Percentiles rank a stretch among this genome's conserved stretches.
phyloP scores from a whole-genome alignment of 2,113 vertebrate species.

The Pipra filicauda region DNA sequence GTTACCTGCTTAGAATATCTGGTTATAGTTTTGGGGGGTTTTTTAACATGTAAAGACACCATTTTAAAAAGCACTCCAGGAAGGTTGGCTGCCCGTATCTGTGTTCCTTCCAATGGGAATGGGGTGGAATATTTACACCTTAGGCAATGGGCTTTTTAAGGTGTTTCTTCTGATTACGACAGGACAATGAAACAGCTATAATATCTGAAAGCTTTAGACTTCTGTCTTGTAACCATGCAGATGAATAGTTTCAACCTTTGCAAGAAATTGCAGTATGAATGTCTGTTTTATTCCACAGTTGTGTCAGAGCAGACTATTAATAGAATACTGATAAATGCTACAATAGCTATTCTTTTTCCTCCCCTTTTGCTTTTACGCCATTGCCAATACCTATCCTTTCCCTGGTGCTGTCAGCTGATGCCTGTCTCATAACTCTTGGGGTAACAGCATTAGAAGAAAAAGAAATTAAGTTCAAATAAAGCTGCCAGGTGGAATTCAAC shows the following conservation, averaged over 20 bases:
- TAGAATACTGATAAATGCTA: slow-evolving; percentile 68
- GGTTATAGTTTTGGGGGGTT: background rate
- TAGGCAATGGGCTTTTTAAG: background rate
- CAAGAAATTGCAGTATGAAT: slow-evolving; percentile 47
- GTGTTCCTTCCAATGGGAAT: background rate
- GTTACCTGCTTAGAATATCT: background rate
- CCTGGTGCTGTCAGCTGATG: slow-evolving; percentile 49
- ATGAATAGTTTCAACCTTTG: slow-evolving; percentile 58
- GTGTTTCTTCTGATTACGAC: background rate
- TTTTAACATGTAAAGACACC: background rate
- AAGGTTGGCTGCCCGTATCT: background rate
- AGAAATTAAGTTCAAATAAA: slow-evolving; percentile 73
- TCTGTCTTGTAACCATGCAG: slow-evolving; percentile 33
- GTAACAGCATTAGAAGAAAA: slow-evolving; percentile 57
- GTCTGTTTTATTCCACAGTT: slow-evolving; percentile 55
- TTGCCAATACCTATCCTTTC: slow-evolving; percentile 64
- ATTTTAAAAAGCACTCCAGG: background rate
- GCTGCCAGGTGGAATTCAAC: slow-evolving; percentile 64
- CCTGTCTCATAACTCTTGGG: slow-evolving; percentile 66
- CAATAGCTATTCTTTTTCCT: slow-evolving; percentile 42
- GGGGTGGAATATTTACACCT: background rate
- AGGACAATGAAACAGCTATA: background rate
- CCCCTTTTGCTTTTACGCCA: slow-evolving; percentile 65
- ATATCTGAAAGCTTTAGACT: background rate
- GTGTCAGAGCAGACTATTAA: slow-evolving; percentile 50